Evolutionary conservation across 2,888 invertebrate species (phyloP).

Genomic region (Apoda limacodes): DNA sequence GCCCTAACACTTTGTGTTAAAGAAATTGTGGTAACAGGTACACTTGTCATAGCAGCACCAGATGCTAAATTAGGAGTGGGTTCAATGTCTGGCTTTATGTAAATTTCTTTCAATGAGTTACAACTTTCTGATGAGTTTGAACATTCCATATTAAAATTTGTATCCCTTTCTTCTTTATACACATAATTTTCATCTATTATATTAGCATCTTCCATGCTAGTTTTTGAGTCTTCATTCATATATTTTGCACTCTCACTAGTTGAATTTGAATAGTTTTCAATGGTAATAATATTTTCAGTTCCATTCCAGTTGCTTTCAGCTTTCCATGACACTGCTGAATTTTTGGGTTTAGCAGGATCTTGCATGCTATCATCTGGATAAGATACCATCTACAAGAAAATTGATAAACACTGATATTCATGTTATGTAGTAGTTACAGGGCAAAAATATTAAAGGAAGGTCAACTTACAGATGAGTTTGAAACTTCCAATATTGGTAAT

Average conservation of each 20-base stretch:
- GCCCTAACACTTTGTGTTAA: conserved; percentile 39
- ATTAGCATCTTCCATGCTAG: conserved; percentile 57
- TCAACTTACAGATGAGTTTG: conserved; percentile 55
- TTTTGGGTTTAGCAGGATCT: conserved; percentile 59
- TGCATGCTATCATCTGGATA: conserved; percentile 58
- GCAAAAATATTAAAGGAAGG: conserved; percentile 3
- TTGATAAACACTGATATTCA: not conserved
- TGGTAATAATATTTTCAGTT: conserved; percentile 47
- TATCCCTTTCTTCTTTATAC: conserved; percentile 58
- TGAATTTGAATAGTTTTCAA: conserved; percentile 46
- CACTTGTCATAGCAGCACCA: conserved; percentile 35
- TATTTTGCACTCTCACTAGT: conserved; percentile 50
- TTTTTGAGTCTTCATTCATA: conserved; percentile 59
- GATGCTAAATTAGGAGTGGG: conserved; percentile 38
- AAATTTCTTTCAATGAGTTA: conserved; percentile 54
- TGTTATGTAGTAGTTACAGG: not conserved
- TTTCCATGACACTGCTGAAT: conserved; percentile 57
- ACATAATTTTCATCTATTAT: conserved; percentile 60
- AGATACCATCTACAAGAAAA: conserved; percentile 43
- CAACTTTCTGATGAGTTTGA: conserved; percentile 63
- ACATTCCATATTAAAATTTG: conserved; percentile 62
- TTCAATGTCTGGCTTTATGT: conserved; percentile 46
- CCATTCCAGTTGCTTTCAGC: conserved; percentile 49
- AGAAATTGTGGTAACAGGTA: conserved; percentile 39
- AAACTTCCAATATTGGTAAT: conserved; percentile 62